A percentile compares a stretch with the other conserved stretches of the same genome.
Evolutionary conservation across 2,797 vertebrate species (phyloP).

Genomic region (Sardinella longiceps): DNA sequence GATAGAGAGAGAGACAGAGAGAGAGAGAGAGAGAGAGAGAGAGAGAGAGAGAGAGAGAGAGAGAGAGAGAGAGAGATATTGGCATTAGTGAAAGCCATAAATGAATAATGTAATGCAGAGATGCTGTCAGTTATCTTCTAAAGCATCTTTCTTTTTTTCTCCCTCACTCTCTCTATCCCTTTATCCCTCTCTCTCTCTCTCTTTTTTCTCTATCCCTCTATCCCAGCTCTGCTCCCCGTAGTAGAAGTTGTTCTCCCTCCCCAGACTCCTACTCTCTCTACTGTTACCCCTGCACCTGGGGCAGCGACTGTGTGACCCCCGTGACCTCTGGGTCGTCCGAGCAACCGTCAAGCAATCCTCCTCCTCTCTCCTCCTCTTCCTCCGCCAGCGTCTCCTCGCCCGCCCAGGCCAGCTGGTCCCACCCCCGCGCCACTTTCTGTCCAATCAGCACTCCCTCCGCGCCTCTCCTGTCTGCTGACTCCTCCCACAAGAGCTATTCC

Average conservation of each 20-base stretch:
- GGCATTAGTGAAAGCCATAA: neutral
- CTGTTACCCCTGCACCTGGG: conserved; percentile 95
- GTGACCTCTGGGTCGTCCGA: conserved; percentile 68
- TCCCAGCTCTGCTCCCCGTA: conserved; percentile 72
- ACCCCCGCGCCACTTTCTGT: conserved; percentile 67
- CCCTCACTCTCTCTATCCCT: neutral
- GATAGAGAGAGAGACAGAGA: no score
- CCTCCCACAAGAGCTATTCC: conserved; percentile 73
- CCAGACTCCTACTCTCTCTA: conserved; percentile 90
- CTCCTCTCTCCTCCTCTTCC: neutral
- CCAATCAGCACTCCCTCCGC: conserved; percentile 64
- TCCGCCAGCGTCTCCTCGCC: conserved; percentile 73
- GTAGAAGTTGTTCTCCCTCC: conserved; percentile 85
- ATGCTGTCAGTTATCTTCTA: neutral
- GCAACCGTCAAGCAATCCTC: conserved; percentile 56
- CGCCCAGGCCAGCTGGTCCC: conserved; percentile 81
- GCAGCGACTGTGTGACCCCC: conserved; percentile 84
- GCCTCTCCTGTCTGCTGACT: conserved; percentile 68
- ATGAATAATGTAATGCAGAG: neutral
- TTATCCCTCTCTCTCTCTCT: neutral
- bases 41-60: no score
- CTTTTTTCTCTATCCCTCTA: neutral
- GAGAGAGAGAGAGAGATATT: no score
- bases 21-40: no score
- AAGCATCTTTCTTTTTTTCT: neutral